phyloP scores from a whole-genome alignment of 2,888 invertebrate genomes.

The Plagiodera versicolora region DNA sequence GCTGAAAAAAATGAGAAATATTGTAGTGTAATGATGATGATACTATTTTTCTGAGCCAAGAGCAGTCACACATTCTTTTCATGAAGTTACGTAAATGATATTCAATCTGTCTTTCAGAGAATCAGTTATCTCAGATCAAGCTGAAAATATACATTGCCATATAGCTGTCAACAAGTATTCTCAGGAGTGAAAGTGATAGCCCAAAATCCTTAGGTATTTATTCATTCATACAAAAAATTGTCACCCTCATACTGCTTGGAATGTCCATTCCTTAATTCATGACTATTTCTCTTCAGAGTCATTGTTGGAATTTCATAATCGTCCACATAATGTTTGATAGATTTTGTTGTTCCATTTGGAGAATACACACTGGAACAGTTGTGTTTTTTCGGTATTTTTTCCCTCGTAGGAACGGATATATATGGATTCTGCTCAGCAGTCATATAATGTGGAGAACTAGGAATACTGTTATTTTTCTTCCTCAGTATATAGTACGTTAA shows the following conservation, averaged over 20 bases:
- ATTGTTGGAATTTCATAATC: slow-evolving; percentile 67
- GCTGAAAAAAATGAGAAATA: no score
- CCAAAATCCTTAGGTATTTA: background rate
- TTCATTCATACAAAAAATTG: slow-evolving; percentile 42
- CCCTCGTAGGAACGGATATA: slow-evolving; percentile 79
- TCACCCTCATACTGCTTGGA: slow-evolving; percentile 43
- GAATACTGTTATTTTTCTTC: slow-evolving; percentile 61
- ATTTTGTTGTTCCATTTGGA: slow-evolving; percentile 51
- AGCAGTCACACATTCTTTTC: no score
- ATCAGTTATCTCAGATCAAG: no score
- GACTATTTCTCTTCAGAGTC: slow-evolving; percentile 64
- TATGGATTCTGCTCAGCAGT: slow-evolving; percentile 82
- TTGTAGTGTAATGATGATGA: no score
- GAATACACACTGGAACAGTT: slow-evolving; percentile 49
- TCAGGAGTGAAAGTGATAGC: background rate
- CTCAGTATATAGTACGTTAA: slow-evolving; percentile 38
- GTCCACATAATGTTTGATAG: slow-evolving; percentile 63
- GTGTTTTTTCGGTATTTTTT: slow-evolving; percentile 61
- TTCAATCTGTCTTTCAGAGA: no score
- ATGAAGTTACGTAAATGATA: no score
- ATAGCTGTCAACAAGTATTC: background rate
- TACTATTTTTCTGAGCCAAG: no score
- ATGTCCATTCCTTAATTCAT: slow-evolving; percentile 64
- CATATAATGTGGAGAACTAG: slow-evolving; percentile 80
- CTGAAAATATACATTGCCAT: background rate